phyloP scores from a whole-genome alignment of 2,797 vertebrate genomes.

The Pampus argenteus region DNA sequence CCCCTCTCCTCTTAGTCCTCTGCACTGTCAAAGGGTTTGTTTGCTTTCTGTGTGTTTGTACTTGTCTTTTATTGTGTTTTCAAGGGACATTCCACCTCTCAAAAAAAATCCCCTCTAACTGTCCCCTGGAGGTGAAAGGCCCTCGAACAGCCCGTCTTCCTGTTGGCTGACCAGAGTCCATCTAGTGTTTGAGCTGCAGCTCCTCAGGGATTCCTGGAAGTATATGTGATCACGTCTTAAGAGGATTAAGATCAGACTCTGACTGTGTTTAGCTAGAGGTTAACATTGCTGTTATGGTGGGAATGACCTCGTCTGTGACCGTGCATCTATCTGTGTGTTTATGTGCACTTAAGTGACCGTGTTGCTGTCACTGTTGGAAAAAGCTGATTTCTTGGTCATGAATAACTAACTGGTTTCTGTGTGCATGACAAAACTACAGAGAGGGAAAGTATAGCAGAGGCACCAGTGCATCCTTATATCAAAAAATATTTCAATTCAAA shows the following conservation, averaged over 20 bases:
- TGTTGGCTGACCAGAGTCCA: constrained; percentile 36
- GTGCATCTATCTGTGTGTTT: neutral
- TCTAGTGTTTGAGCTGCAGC: constrained; percentile 38
- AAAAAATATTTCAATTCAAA: neutral
- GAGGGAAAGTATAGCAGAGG: neutral
- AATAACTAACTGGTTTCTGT: neutral
- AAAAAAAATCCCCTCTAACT: constrained; percentile 40
- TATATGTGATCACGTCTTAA: constrained; percentile 56
- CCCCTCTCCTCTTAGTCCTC: constrained; percentile 4
- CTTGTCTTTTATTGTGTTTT: constrained; percentile 56
- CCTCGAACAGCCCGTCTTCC: constrained; percentile 39
- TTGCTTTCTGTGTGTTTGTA: constrained; percentile 52
- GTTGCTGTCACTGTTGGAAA: neutral
- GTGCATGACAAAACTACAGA: neutral
- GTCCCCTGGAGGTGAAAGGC: constrained; percentile 62
- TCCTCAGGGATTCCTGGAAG: constrained; percentile 58
- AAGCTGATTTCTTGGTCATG: neutral
- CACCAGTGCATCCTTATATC: neutral
- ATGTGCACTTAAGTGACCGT: neutral
- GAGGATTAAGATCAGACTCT: constrained; percentile 59
- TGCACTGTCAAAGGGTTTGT: constrained; percentile 33
- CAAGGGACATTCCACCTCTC: constrained; percentile 57
- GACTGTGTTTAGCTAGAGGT: constrained; percentile 44
- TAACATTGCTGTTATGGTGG: constrained; percentile 44
- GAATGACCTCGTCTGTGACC: constrained; percentile 54